A percentile compares a stretch with the other conserved stretches of the same genome.
These are phyloP conservation scores for Ips nitidus DNA, from an alignment of 1,140 invertebrate species.

Conservation along the genomic window DNA sequence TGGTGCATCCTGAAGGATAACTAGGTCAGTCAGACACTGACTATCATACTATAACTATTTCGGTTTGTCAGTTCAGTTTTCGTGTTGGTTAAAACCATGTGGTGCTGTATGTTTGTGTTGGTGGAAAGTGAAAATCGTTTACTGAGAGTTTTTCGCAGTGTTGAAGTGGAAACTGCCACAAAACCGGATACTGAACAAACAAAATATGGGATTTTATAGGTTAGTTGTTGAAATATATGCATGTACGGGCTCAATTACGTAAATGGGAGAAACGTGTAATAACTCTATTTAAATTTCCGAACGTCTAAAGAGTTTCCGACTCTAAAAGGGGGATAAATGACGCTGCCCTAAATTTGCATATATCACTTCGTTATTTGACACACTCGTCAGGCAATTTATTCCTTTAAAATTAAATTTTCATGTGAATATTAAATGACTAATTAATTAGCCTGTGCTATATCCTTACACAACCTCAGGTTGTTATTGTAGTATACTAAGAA, in stretches of 20 bases:
- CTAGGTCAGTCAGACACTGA: background rate
- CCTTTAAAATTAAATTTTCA: background rate
- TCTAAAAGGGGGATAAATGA: conserved; percentile 31
- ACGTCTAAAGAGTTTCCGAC: conserved; percentile 21
- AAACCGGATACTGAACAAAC: no score
- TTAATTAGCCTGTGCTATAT: background rate
- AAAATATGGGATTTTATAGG: background rate
- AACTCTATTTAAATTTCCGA: conserved; percentile 31
- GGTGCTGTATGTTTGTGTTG: background rate
- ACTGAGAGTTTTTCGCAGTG: background rate
- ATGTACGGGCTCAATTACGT: conserved; percentile 27
- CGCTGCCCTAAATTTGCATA: conserved; percentile 27
- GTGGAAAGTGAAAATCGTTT: background rate
- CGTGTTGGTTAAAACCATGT: background rate
- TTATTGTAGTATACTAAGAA: no score
- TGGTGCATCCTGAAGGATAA: background rate
- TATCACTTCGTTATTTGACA: conserved; percentile 23
- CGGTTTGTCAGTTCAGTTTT: no score
- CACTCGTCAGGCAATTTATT: conserved; percentile 22
- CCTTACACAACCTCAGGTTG: background rate
- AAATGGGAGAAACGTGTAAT: conserved; percentile 35
- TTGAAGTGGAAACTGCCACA: no score
- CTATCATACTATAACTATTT: no score
- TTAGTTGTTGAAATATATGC: conserved; percentile 10
- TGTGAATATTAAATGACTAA: background rate